Evolutionary conservation across 35 echinoderm and acorn worm species (phyloP).

Genomic region (Anneissia japonica): DNA sequence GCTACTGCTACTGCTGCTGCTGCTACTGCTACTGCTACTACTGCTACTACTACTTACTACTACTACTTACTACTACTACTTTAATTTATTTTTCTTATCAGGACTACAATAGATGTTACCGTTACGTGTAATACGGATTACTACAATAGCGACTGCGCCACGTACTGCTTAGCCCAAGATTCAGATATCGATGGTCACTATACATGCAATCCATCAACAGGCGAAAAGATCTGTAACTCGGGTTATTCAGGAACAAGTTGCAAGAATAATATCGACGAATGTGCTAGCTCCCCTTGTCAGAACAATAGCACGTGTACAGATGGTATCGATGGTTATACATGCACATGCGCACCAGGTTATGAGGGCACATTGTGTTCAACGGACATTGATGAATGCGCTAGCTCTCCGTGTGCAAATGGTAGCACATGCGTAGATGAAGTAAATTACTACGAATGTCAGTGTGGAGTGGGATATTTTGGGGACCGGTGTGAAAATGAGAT

Average conservation of each 20-base stretch:
- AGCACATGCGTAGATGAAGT: not conserved
- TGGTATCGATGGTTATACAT: not conserved
- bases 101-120: not conserved
- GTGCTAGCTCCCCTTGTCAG: not conserved
- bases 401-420: not conserved
- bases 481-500: not conserved
- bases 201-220: not conserved
- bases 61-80: no score
- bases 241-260: not conserved
- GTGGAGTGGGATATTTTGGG: not conserved
- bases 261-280: conserved; percentile 11
- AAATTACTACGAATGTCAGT: not conserved
- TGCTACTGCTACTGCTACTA: not conserved
- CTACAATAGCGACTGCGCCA: not conserved
- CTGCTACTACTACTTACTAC: not conserved
- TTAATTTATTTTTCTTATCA: not conserved
- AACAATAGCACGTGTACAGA: not conserved
- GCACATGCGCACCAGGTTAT: conserved; percentile 17
- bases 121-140: not conserved
- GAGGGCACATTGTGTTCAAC: not conserved
- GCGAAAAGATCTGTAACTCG: not conserved
- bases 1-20: not conserved
- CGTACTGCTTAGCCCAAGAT: not conserved
- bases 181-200: not conserved
- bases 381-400: not conserved